Evolutionary conservation across 2,797 vertebrate genomes (phyloP).

Genomic region (Lithobates sylvaticus): DNA sequence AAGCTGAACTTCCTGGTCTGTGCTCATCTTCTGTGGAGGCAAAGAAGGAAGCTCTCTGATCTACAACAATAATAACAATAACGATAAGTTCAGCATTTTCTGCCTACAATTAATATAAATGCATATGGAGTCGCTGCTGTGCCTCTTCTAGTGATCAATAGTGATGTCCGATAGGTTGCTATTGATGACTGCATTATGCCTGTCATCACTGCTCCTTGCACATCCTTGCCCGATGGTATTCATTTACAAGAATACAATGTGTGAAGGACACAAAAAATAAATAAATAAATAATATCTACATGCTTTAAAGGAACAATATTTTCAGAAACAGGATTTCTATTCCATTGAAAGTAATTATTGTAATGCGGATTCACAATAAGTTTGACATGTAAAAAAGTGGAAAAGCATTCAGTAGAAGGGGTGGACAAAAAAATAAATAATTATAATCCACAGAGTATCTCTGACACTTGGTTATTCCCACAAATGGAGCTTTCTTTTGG

Average conservation of each 20-base stretch:
- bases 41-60: conserved; percentile 92
- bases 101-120: not conserved
- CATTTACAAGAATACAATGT: not conserved
- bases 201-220: too few species aligned
- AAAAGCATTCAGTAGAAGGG: not conserved
- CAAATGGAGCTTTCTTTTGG: too few species aligned
- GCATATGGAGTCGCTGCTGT: not conserved
- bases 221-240: too few species aligned
- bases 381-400: not conserved
- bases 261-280: not conserved
- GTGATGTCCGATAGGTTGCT: too few species aligned
- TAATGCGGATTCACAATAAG: not conserved
- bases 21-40: conserved; percentile 87
- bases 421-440: not conserved
- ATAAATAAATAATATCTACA: too few species aligned
- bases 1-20: conserved; percentile 81
- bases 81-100: not conserved
- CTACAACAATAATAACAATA: conserved; percentile 70
- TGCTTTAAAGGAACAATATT: not conserved
- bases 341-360: not conserved
- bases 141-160: too few species aligned
- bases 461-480: not conserved
- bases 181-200: too few species aligned
- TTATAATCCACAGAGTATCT: not conserved
- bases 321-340: not conserved